Evolutionary conservation across 2,797 vertebrate species (phyloP).

Genomic region (Xerus rutilus): DNA sequence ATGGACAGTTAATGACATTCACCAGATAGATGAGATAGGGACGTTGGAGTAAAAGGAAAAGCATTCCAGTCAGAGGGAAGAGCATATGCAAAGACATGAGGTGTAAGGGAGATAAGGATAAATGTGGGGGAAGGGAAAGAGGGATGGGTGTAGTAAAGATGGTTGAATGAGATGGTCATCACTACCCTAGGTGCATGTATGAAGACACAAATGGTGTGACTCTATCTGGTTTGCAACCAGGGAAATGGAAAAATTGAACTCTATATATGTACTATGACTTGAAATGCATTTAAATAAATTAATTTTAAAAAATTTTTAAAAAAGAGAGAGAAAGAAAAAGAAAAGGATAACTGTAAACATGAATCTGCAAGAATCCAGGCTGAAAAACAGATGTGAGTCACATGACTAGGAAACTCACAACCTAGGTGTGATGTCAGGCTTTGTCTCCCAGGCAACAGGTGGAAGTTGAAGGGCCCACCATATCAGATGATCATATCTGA

Average conservation of each 20-base stretch:
- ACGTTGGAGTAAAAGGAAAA: not conserved
- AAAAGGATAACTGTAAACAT: not conserved
- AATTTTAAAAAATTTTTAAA: no score
- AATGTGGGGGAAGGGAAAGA: no score
- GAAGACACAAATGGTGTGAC: no score
- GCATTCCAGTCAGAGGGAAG: no score
- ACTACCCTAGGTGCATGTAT: no score
- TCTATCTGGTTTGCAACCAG: no score
- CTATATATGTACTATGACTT: no score
- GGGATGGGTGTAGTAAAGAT: no score
- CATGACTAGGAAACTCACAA: not conserved
- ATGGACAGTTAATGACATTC: not conserved
- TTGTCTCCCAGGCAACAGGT: not conserved
- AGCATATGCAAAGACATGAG: not conserved
- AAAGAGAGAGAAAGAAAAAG: no score
- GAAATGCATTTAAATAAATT: no score
- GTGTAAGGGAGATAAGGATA: not conserved
- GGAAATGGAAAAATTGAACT: no score
- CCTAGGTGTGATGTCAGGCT: not conserved
- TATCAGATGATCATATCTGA: not conserved
- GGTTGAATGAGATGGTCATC: no score
- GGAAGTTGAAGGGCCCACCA: not conserved
- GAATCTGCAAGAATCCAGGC: not conserved
- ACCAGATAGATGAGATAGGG: not conserved
- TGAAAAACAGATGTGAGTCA: not conserved